phyloP scores from a whole-genome alignment of 2,797 vertebrate species.

The Oophaga sylvatica region DNA sequence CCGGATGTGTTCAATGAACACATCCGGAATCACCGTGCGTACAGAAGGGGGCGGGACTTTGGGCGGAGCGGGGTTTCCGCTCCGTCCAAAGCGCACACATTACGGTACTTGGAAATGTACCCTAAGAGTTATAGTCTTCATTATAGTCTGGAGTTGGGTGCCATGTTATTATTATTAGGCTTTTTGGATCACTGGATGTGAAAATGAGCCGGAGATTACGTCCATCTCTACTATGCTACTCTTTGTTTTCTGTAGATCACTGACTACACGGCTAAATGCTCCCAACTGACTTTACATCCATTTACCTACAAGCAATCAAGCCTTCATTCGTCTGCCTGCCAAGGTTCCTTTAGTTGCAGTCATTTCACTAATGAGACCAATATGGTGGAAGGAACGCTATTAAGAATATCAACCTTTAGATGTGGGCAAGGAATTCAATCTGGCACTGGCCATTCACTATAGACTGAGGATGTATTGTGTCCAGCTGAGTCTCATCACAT shows the following conservation, averaged over 20 bases:
- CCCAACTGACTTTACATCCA: not conserved
- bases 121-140: too few relatives aligned
- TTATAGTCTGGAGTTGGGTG: not conserved
- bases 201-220: not conserved
- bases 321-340: not conserved
- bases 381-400: not conserved
- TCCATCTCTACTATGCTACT: too few relatives aligned
- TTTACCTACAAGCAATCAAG: constrained; percentile 2
- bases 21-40: too few relatives aligned
- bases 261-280: not conserved
- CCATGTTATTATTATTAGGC: not conserved
- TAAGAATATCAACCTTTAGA: not conserved
- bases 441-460: not conserved
- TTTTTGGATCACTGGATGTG: not conserved
- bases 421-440: not conserved
- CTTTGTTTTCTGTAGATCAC: not conserved
- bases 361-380: constrained; percentile 30
- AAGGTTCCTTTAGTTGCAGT: not conserved
- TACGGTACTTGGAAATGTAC: too few relatives aligned
- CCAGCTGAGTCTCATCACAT: constrained; percentile 3
- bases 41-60: too few relatives aligned
- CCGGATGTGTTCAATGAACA: too few relatives aligned
- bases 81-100: too few relatives aligned
- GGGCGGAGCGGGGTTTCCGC: too few relatives aligned
- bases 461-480: constrained; percentile 12